Evolutionary conservation across 2,888 invertebrate species (phyloP).

Genomic region (Rotaria magnacalcarata): DNA sequence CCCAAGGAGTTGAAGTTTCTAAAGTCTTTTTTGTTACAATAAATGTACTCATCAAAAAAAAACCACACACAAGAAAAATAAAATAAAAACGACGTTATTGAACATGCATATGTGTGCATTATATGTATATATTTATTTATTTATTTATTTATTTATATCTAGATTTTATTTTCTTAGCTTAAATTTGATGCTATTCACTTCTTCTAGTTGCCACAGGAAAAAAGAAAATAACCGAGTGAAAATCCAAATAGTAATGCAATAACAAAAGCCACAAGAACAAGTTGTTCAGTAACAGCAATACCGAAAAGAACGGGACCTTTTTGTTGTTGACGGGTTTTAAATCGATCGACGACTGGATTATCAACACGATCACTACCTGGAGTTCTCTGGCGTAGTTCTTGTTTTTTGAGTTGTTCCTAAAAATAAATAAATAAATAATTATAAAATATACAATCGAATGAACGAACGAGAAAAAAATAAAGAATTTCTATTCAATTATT

Average conservation of each 20-base stretch:
- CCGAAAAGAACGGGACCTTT: not conserved
- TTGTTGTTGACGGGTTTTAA: conserved; percentile 6
- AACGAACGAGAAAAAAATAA: too few species aligned
- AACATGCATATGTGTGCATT: not conserved
- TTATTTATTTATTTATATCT: not conserved
- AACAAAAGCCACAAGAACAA: conserved; percentile 20
- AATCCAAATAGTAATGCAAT: conserved; percentile 24
- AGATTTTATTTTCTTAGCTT: too few species aligned
- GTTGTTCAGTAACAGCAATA: not conserved
- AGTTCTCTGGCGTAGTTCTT: not conserved
- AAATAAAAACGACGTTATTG: not conserved
- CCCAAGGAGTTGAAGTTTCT: not conserved
- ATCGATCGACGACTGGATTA: conserved; percentile 13
- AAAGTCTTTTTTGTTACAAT: not conserved
- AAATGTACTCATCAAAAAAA: not conserved
- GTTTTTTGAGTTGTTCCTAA: not conserved
- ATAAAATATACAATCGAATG: not conserved
- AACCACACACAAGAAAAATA: conserved; percentile 4
- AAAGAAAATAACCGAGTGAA: conserved; percentile 32
- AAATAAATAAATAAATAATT: not conserved
- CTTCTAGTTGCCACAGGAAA: conserved; percentile 16
- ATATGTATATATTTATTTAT: not conserved
- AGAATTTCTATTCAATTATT: not conserved
- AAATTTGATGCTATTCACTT: not conserved
- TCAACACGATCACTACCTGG: not conserved